These are phyloP conservation scores for Oxytorus armatus DNA, from an alignment of 2,888 invertebrate genomes.

Conservation along the genomic window DNA sequence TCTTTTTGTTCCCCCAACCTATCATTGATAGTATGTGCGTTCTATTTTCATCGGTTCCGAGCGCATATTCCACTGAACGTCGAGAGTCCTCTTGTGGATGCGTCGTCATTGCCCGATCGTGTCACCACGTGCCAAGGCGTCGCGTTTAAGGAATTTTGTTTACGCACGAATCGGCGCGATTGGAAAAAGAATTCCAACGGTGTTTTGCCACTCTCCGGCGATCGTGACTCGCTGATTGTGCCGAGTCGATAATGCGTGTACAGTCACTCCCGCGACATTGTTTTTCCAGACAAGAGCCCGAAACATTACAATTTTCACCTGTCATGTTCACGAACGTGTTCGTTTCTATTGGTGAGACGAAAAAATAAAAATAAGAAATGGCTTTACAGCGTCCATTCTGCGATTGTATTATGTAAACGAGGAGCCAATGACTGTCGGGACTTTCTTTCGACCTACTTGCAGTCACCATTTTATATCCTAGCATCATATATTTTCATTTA, in stretches of 20 bases:
- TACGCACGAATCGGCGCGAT: conserved; percentile 57
- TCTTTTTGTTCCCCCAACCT: too few relatives aligned
- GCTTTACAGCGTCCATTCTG: too few relatives aligned
- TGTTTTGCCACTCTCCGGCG: conserved; percentile 37
- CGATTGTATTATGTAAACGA: too few relatives aligned
- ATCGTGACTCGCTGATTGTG: conserved; percentile 35
- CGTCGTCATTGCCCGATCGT: conserved; percentile 40
- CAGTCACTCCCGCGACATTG: conserved; percentile 9
- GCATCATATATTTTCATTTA: too few relatives aligned
- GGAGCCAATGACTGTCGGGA: too few relatives aligned
- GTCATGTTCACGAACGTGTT: neutral
- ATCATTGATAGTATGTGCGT: conserved; percentile 7
- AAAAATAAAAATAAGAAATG: too few relatives aligned
- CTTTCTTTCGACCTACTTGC: too few relatives aligned
- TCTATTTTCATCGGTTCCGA: conserved; percentile 47
- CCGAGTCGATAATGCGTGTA: conserved; percentile 9
- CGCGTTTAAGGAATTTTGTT: conserved; percentile 65
- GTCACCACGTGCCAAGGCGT: conserved; percentile 60
- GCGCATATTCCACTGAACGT: conserved; percentile 37
- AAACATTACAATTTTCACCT: conserved; percentile 25
- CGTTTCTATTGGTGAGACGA: neutral
- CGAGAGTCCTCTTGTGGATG: conserved; percentile 44
- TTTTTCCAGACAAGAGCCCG: conserved; percentile 13
- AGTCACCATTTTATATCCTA: too few relatives aligned
- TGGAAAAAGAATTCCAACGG: conserved; percentile 63